A percentile compares a stretch with the other conserved stretches of the same genome.
phyloP scores from a whole-genome alignment of 2,113 vertebrate genomes.

The Corythornis cristatus region DNA sequence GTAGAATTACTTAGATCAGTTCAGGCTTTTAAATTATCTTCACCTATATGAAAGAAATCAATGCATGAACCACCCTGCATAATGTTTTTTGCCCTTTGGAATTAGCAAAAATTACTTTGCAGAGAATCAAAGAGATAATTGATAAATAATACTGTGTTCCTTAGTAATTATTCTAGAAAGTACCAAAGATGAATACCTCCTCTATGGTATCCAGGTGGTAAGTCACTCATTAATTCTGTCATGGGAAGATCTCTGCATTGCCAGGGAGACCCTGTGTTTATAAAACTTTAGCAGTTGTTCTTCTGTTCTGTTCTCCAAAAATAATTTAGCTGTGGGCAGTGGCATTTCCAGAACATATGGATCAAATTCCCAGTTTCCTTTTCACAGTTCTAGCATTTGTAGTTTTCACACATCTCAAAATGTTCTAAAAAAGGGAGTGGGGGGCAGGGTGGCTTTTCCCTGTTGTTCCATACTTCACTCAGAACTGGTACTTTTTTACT shows the following conservation, averaged over 20 bases:
- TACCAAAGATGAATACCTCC: background rate
- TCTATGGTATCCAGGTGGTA: background rate
- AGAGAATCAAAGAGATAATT: background rate
- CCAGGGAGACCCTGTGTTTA: slow-evolving; percentile 64
- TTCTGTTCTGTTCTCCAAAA: slow-evolving; percentile 57
- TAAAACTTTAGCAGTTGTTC: slow-evolving; percentile 57
- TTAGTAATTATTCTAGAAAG: background rate
- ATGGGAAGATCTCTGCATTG: slow-evolving; percentile 25
- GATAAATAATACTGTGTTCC: background rate
- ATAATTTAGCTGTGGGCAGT: slow-evolving; percentile 65
- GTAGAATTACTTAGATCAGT: background rate
- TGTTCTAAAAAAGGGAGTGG: slow-evolving; percentile 41
- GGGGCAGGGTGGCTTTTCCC: background rate
- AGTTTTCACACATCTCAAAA: slow-evolving; percentile 71
- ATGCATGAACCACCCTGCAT: background rate
- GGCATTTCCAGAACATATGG: slow-evolving; percentile 73
- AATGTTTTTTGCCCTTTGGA: background rate
- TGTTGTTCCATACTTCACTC: slow-evolving; percentile 41
- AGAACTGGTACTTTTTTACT: slow-evolving; percentile 29
- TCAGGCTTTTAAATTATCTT: background rate
- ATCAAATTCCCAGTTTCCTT: slow-evolving; percentile 69
- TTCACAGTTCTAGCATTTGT: slow-evolving; percentile 68
- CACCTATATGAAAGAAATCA: background rate
- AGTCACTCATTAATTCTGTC: slow-evolving; percentile 17
- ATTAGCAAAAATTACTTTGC: background rate